These are phyloP conservation scores for Pseudocheirus occidentalis DNA, from an alignment of 2,797 vertebrate species.

Conservation along the genomic window DNA sequence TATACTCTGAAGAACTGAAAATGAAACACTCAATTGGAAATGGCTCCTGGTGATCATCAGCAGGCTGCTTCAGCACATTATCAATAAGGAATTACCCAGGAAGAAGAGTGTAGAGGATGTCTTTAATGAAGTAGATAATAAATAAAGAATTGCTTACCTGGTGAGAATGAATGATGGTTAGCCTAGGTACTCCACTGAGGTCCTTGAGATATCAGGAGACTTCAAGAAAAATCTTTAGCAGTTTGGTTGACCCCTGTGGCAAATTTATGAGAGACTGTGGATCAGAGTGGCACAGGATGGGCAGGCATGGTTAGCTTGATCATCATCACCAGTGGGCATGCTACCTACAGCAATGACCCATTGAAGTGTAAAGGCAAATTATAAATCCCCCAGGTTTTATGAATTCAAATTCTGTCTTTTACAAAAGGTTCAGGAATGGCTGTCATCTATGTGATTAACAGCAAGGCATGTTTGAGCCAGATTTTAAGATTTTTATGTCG, in stretches of 20 bases:
- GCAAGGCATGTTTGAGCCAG: constrained; percentile 71
- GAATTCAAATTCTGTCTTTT: constrained; percentile 60
- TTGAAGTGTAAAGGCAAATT: neutral
- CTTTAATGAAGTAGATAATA: neutral
- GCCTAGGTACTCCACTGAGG: neutral
- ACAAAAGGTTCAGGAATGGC: constrained; percentile 63
- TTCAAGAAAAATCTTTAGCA: neutral
- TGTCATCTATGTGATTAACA: constrained; percentile 77
- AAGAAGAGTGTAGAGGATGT: neutral
- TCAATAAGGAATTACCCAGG: neutral
- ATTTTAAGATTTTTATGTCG: constrained; percentile 59
- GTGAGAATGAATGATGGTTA: neutral
- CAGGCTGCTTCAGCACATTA: neutral
- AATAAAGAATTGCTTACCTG: neutral
- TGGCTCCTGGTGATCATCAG: neutral
- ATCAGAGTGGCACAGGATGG: neutral
- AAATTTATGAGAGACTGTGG: neutral
- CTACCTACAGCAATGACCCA: neutral
- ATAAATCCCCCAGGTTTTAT: constrained; percentile 20
- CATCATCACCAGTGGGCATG: neutral
- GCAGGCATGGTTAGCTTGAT: neutral
- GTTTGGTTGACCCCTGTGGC: neutral
- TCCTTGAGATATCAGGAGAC: neutral
- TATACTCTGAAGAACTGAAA: neutral
- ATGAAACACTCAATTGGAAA: neutral